Conservation (phyloP, 2,888 invertebrate species). For the Patella pellucida region DNA sequence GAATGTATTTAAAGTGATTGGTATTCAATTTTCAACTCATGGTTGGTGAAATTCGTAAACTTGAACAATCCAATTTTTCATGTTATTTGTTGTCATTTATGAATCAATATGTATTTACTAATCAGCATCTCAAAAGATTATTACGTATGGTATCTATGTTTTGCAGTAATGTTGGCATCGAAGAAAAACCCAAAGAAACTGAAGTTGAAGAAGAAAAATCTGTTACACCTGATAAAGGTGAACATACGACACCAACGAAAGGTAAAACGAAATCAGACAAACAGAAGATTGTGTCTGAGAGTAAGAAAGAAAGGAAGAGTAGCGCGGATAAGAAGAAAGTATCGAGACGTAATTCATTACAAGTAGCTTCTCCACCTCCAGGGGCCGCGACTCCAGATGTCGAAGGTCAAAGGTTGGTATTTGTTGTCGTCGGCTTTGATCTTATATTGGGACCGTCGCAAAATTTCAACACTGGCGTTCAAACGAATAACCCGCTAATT, state of each 20-base stretch:
- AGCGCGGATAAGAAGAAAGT: constrained; percentile 60
- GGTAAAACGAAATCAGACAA: constrained; percentile 49
- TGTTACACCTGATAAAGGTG: constrained; percentile 65
- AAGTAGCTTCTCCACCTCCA: constrained; percentile 61
- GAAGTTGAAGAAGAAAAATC: constrained; percentile 67
- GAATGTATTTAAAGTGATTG: too few relatives aligned
- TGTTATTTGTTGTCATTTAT: neutral
- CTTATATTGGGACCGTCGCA: neutral
- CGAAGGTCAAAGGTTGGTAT: constrained; percentile 55
- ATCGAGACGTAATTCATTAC: constrained; percentile 53
- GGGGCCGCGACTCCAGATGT: constrained; percentile 64
- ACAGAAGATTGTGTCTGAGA: constrained; percentile 31
- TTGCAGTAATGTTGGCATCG: constrained; percentile 60
- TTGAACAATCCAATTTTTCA: too few relatives aligned
- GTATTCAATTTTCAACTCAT: too few relatives aligned
- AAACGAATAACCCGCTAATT: neutral
- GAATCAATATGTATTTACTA: neutral
- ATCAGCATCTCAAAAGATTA: neutral
- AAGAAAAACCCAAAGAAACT: constrained; percentile 59
- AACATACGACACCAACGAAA: constrained; percentile 57
- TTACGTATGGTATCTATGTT: neutral
- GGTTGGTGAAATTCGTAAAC: too few relatives aligned
- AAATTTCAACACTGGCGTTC: too few relatives aligned
- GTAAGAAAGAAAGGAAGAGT: constrained; percentile 48
- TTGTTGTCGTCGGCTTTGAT: neutral